phyloP scores from a whole-genome alignment of 2,888 invertebrate genomes.

The Sisyra nigra region DNA sequence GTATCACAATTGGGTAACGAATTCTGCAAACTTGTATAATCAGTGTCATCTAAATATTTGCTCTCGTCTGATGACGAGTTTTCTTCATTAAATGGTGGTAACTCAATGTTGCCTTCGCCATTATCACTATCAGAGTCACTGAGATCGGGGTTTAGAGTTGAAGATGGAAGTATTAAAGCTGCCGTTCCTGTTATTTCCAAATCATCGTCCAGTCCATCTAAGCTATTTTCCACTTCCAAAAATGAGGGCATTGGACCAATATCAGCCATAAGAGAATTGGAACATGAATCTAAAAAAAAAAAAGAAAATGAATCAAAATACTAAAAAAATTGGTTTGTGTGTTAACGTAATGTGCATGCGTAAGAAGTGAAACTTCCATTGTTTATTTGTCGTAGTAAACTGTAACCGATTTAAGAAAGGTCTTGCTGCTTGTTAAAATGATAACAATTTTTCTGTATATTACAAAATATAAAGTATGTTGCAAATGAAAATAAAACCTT shows the following conservation, averaged over 20 bases:
- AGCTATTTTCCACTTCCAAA: constrained; percentile 22
- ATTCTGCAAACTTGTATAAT: neutral
- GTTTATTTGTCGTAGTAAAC: too few relatives aligned
- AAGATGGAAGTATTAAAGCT: constrained; percentile 20
- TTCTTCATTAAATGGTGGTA: constrained; percentile 18
- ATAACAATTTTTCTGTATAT: too few relatives aligned
- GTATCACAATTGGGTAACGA: neutral
- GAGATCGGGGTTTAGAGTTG: constrained; percentile 2
- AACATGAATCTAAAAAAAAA: constrained; percentile 20
- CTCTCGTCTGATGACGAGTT: constrained; percentile 24
- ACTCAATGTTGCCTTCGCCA: constrained; percentile 13
- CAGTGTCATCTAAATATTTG: constrained; percentile 18
- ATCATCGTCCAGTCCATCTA: constrained; percentile 22
- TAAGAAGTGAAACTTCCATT: too few relatives aligned
- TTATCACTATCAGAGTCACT: constrained; percentile 19
- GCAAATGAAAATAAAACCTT: too few relatives aligned
- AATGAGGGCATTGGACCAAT: constrained; percentile 25
- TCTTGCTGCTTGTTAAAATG: too few relatives aligned
- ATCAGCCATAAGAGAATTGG: constrained; percentile 23
- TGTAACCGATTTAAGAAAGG: too few relatives aligned
- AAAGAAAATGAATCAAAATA: neutral
- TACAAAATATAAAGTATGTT: too few relatives aligned
- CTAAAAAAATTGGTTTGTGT: neutral
- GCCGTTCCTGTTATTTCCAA: constrained; percentile 7
- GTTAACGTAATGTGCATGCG: neutral